Evolutionary conservation across 2,797 vertebrate species (phyloP).

Genomic region (Morus bassanus): DNA sequence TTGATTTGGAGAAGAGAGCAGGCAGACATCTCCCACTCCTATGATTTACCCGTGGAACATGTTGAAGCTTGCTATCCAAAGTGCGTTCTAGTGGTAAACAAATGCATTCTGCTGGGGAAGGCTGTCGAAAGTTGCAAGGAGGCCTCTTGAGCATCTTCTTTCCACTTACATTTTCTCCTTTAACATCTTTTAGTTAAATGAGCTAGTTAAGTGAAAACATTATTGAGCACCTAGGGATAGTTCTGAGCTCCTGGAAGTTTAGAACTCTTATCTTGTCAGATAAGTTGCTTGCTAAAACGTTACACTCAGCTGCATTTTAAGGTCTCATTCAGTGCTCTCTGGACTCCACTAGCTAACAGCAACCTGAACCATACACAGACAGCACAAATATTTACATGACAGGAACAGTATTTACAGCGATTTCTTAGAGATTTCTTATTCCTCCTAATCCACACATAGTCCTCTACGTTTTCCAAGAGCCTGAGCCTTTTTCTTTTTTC

Average conservation of each 20-base stretch:
- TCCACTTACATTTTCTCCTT: background rate
- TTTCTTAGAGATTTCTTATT: background rate
- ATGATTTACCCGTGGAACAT: background rate
- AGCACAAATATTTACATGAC: constrained; percentile 62
- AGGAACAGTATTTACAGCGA: constrained; percentile 39
- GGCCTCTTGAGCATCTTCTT: background rate
- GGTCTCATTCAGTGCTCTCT: background rate
- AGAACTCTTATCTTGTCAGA: background rate
- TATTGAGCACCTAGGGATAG: background rate
- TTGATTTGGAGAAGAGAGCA: background rate
- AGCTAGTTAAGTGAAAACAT: background rate
- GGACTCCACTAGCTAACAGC: background rate
- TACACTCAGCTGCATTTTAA: background rate
- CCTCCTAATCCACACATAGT: constrained; percentile 69
- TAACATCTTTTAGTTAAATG: background rate
- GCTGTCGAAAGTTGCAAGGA: background rate
- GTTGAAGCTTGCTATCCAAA: background rate
- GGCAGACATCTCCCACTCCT: background rate
- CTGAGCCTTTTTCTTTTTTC: constrained; percentile 87
- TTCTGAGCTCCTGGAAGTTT: background rate
- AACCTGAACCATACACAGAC: background rate
- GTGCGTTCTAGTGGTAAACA: background rate
- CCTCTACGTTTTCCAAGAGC: constrained; percentile 83
- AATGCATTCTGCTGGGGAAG: background rate
- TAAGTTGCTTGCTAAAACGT: background rate